Conservation (phyloP, 2,113 vertebrate species). For the Sminthopsis crassicaudata region DNA sequence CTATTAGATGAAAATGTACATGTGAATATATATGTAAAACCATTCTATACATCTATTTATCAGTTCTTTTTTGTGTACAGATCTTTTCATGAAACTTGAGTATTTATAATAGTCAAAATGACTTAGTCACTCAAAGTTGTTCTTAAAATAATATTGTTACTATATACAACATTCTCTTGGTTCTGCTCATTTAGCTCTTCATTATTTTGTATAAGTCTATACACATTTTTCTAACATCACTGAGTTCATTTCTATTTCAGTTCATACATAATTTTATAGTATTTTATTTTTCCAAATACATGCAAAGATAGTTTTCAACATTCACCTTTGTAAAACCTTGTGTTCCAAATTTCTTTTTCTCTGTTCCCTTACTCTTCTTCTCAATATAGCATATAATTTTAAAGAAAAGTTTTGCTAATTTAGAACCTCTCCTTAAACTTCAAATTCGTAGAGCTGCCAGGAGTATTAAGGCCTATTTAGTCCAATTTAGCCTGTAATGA, state of each 20-base stretch:
- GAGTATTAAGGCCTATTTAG: not conserved
- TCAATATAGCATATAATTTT: no score
- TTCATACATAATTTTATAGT: not conserved
- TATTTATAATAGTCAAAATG: not conserved
- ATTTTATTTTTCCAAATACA: no score
- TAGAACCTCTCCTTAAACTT: not conserved
- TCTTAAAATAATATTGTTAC: not conserved
- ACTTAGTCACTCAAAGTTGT: not conserved
- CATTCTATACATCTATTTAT: not conserved
- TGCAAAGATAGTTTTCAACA: no score
- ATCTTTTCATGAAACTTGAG: not conserved
- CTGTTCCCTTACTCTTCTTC: no score
- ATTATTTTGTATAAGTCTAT: not conserved
- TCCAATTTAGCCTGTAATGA: not conserved
- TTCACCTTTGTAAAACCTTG: no score
- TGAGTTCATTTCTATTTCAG: not conserved
- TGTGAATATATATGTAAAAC: no score
- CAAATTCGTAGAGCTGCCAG: not conserved
- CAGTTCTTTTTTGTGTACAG: not conserved
- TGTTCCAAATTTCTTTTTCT: no score
- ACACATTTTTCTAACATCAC: not conserved
- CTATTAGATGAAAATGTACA: no score
- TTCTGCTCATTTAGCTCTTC: not conserved
- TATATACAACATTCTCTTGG: not conserved
- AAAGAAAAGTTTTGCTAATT: not conserved